Evolutionary conservation across 1,140 invertebrate genomes (phyloP).

Genomic region (Drosophila yakuba): DNA sequence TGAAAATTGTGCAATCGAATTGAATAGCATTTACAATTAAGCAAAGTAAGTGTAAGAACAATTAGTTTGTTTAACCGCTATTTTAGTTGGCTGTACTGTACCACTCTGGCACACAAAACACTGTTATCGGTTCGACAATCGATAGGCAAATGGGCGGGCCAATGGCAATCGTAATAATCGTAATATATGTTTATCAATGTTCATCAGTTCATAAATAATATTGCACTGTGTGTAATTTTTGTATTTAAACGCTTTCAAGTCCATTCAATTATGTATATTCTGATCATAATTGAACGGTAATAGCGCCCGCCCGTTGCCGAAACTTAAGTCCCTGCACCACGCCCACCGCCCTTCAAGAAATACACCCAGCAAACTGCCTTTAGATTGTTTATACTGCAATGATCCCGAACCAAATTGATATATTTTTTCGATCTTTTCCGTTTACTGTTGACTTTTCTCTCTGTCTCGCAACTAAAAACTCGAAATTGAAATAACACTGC

Average conservation of each 20-base stretch:
- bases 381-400: constrained; percentile 41
- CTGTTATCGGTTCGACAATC: constrained; percentile 35
- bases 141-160: constrained; percentile 21
- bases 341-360: constrained; percentile 10
- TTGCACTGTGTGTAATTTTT: background rate
- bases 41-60: constrained; percentile 71
- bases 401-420: constrained; percentile 54
- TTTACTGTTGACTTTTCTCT: constrained; percentile 50
- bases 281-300: background rate
- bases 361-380: constrained; percentile 14
- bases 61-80: constrained; percentile 66
- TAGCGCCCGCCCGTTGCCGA: constrained; percentile 18
- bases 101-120: constrained; percentile 32
- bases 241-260: background rate
- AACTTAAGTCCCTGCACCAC: constrained; percentile 37
- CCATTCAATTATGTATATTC: background rate
- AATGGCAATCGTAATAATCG: constrained; percentile 2
- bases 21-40: constrained; percentile 80
- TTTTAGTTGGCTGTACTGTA: constrained; percentile 39
- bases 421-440: constrained; percentile 38
- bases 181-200: background rate
- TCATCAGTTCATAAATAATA: background rate
- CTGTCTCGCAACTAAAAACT: constrained; percentile 21
- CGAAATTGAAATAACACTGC: constrained; percentile 44
- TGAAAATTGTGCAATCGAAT: constrained; percentile 46